phyloP scores from a whole-genome alignment of 2,113 vertebrate genomes.

The Phrynosoma platyrhinos region DNA sequence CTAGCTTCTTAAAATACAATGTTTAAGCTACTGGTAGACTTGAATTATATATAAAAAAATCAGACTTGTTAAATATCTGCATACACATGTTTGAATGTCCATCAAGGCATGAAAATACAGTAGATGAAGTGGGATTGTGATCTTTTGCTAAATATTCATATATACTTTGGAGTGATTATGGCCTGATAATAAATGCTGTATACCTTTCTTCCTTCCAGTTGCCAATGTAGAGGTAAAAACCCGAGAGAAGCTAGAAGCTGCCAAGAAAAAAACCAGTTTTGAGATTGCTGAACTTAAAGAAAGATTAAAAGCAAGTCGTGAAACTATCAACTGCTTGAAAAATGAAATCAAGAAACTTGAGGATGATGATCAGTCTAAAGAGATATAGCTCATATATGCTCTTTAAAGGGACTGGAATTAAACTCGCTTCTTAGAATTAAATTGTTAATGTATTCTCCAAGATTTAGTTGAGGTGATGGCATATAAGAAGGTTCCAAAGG shows the following conservation, averaged over 20 bases:
- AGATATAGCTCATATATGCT: slow-evolving; percentile 80
- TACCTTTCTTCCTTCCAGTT: slow-evolving; percentile 78
- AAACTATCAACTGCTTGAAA: slow-evolving; percentile 97
- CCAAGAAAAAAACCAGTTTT: slow-evolving; percentile 97
- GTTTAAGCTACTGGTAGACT: not conserved
- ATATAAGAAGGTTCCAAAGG: not conserved
- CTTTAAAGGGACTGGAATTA: slow-evolving; percentile 1
- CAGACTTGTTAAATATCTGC: not conserved
- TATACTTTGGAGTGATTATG: not conserved
- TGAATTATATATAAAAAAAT: slow-evolving; percentile 1
- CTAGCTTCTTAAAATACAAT: not conserved
- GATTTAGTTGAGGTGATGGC: slow-evolving; percentile 28
- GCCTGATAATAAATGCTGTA: not conserved
- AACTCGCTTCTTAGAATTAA: slow-evolving; percentile 36
- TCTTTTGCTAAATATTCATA: not conserved
- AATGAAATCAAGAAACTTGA: slow-evolving; percentile 95
- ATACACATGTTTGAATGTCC: not conserved
- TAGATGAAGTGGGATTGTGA: not conserved
- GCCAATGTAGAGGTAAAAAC: slow-evolving; percentile 94
- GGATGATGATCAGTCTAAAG: slow-evolving; percentile 96
- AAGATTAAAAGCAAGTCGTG: slow-evolving; percentile 96
- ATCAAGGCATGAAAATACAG: not conserved
- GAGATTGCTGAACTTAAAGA: slow-evolving; percentile 98
- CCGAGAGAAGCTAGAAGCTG: slow-evolving; percentile 93
- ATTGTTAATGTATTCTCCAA: not conserved